phyloP scores from a whole-genome alignment of 2,797 vertebrate genomes.

The Sardinella longiceps region DNA sequence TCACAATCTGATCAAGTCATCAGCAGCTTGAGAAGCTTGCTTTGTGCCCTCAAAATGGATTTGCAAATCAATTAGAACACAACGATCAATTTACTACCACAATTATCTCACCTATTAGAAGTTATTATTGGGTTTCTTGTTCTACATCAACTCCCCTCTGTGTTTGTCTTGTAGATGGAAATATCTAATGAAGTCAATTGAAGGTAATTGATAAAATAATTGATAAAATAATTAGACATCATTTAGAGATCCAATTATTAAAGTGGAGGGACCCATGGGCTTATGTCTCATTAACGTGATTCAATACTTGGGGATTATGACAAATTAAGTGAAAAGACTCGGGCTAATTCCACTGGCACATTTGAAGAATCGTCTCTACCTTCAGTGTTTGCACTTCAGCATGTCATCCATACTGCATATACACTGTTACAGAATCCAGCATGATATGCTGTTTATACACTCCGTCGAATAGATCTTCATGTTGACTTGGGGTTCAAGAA shows the following conservation, averaged over 20 bases:
- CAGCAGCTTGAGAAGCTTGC: conserved; percentile 31
- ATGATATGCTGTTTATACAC: neutral
- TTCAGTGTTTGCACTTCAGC: neutral
- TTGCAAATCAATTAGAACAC: conserved; percentile 49
- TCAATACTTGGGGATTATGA: conserved; percentile 41
- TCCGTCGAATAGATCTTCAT: neutral
- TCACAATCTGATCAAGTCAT: conserved; percentile 32
- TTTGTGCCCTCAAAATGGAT: conserved; percentile 44
- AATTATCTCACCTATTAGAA: conserved; percentile 56
- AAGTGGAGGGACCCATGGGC: conserved; percentile 43
- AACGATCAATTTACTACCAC: conserved; percentile 51
- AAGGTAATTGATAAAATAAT: conserved; percentile 60
- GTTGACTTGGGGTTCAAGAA: neutral
- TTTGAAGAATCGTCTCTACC: neutral
- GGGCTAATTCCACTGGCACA: neutral
- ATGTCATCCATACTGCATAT: too few relatives aligned
- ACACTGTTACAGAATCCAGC: neutral
- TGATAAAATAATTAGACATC: conserved; percentile 56
- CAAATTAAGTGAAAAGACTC: conserved; percentile 35
- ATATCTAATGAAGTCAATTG: conserved; percentile 49
- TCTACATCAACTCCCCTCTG: conserved; percentile 50
- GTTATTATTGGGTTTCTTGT: conserved; percentile 48
- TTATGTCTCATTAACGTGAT: conserved; percentile 43
- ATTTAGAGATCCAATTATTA: conserved; percentile 55
- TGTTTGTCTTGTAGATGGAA: conserved; percentile 41